Evolutionary conservation across 2,888 invertebrate genomes (phyloP).

Genomic region (Nomada fabriciana): DNA sequence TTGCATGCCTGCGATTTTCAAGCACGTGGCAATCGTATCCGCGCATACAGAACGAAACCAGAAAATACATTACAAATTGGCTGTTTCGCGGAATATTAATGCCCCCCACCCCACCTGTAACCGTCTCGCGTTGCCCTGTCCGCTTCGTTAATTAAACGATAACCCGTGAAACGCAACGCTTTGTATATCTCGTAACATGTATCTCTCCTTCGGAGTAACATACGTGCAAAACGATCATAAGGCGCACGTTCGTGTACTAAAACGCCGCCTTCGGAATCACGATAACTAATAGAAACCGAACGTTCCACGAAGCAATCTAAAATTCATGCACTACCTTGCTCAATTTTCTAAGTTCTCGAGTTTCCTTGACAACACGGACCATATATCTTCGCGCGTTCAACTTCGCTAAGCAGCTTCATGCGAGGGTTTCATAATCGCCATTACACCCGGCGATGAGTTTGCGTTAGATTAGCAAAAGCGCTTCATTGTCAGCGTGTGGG

Average conservation of each 20-base stretch:
- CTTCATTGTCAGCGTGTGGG: constrained; percentile 72
- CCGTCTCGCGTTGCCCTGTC: not conserved
- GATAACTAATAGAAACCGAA: constrained; percentile 9
- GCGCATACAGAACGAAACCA: constrained; percentile 52
- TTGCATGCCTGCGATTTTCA: constrained; percentile 43
- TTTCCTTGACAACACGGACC: constrained; percentile 33
- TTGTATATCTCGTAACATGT: not conserved
- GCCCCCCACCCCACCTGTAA: constrained; percentile 15
- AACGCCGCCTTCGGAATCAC: not conserved
- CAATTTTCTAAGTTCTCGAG: constrained; percentile 23
- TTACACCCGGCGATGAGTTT: constrained; percentile 64
- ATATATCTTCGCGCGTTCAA: constrained; percentile 26
- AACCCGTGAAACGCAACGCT: constrained; percentile 8
- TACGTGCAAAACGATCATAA: not conserved
- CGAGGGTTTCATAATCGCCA: constrained; percentile 62
- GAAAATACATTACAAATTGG: constrained; percentile 59
- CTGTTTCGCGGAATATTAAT: constrained; percentile 49
- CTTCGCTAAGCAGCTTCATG: constrained; percentile 19
- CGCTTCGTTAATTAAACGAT: constrained; percentile 47
- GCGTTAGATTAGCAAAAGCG: constrained; percentile 70
- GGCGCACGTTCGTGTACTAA: not conserved
- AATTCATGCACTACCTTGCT: constrained; percentile 12
- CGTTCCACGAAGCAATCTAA: constrained; percentile 6
- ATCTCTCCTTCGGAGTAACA: not conserved
- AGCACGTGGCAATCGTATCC: constrained; percentile 43